Percentiles rank a stretch among this genome's conserved stretches.
These are phyloP conservation scores for Machimus rusticus DNA, from an alignment of 2,888 invertebrate genomes.

Conservation along the genomic window DNA sequence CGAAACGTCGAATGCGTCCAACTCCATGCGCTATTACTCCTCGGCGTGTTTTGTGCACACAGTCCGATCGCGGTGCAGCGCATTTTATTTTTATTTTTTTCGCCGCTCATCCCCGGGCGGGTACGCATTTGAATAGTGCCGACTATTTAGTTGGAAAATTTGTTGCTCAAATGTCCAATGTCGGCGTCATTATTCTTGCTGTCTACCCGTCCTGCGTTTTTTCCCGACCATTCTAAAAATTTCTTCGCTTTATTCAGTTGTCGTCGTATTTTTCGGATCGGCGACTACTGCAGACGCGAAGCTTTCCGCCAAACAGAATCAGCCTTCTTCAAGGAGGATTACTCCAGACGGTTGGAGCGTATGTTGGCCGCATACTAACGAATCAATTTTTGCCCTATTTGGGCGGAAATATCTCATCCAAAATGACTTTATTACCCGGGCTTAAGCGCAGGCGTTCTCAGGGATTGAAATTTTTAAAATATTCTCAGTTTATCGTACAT, in stretches of 20 bases:
- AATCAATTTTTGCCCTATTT: not conserved
- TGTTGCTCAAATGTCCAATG: constrained; percentile 33
- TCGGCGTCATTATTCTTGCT: constrained; percentile 37
- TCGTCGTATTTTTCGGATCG: constrained; percentile 8
- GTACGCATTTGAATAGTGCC: constrained; percentile 38
- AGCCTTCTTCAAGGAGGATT: not conserved
- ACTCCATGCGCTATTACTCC: constrained; percentile 5
- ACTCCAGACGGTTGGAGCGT: not conserved
- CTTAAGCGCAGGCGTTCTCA: not conserved
- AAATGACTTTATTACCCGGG: not conserved
- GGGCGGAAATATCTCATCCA: not conserved
- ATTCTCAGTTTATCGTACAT: not conserved
- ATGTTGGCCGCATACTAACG: not conserved
- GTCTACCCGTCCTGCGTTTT: constrained; percentile 1
- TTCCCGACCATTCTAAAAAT: constrained; percentile 27
- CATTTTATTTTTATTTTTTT: constrained; percentile 3
- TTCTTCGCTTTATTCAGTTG: constrained; percentile 40
- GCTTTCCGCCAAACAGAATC: not conserved
- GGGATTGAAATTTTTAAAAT: not conserved
- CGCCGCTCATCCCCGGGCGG: not conserved
- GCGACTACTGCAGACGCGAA: not conserved
- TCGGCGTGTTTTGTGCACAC: not conserved
- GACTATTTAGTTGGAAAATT: constrained; percentile 41
- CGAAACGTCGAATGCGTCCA: constrained; percentile 19
- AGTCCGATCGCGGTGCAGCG: not conserved